Percentiles rank a stretch among this genome's conserved stretches.
Evolutionary conservation across 2,113 vertebrate species (phyloP).

Genomic region (Phycodurus eques): DNA sequence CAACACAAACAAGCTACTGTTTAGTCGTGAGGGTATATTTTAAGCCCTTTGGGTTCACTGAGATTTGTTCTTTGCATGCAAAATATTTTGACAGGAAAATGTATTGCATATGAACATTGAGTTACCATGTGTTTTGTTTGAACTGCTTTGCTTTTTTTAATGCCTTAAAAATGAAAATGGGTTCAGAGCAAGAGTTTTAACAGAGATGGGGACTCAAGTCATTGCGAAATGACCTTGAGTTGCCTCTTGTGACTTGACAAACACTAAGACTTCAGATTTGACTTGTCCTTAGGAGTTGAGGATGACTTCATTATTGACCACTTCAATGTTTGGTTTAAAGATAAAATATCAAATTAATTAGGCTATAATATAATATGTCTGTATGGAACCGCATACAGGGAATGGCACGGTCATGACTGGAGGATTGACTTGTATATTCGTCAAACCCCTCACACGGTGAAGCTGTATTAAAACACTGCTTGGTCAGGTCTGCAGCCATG

Average conservation of each 20-base stretch:
- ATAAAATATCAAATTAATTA: no score
- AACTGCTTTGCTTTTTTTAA: not conserved
- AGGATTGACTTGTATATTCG: no score
- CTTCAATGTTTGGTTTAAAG: no score
- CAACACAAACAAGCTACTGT: constrained; percentile 74
- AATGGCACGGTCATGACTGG: no score
- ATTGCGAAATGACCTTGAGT: no score
- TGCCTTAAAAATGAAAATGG: not conserved
- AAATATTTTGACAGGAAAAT: constrained; percentile 25
- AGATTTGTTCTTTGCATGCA: constrained; percentile 22
- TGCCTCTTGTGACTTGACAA: not conserved
- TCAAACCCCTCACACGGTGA: no score
- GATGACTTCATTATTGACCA: no score
- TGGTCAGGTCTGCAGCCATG: no score
- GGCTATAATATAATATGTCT: no score
- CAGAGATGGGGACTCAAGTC: not conserved
- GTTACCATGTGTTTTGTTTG: not conserved
- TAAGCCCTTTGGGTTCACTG: constrained; percentile 14
- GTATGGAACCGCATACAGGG: no score
- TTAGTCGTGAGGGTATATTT: constrained; percentile 43
- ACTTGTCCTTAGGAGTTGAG: not conserved
- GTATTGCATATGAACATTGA: constrained; percentile 19
- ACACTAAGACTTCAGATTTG: not conserved
- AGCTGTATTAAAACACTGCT: no score
- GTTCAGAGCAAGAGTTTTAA: not conserved